phyloP scores from a whole-genome alignment of 1,140 invertebrate species.

The Bombus confusus region DNA sequence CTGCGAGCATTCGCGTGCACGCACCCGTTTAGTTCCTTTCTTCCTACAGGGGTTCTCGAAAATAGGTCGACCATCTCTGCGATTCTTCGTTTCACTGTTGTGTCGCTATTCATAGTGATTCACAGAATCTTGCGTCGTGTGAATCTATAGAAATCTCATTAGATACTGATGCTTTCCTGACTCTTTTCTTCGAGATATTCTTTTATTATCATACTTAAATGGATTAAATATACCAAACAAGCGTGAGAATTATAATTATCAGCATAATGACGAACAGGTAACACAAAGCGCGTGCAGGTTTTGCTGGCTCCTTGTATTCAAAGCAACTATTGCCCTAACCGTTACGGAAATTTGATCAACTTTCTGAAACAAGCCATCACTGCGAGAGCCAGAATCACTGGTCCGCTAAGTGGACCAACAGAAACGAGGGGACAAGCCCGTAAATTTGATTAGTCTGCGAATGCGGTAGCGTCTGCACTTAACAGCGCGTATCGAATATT shows the following conservation, averaged over 20 bases:
- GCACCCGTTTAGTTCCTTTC: not conserved
- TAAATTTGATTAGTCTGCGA: conserved; percentile 78
- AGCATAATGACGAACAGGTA: too few species aligned
- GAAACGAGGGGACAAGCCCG: conserved; percentile 66
- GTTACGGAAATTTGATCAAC: conserved; percentile 36
- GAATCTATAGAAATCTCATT: not conserved
- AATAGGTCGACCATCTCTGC: not conserved
- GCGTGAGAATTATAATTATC: too few species aligned
- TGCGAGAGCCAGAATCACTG: not conserved
- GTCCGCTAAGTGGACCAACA: conserved; percentile 72
- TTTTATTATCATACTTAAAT: too few species aligned
- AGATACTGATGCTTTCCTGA: too few species aligned
- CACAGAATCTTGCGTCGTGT: not conserved
- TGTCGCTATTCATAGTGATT: not conserved
- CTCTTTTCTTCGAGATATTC: too few species aligned
- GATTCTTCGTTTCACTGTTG: not conserved
- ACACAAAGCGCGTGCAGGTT: too few species aligned
- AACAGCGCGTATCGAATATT: conserved; percentile 46
- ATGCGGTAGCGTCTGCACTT: conserved; percentile 62
- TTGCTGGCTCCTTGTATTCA: too few species aligned
- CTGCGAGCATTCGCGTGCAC: conserved; percentile 23
- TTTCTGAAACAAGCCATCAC: conserved; percentile 32
- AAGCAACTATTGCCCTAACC: not conserved
- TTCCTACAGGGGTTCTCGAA: not conserved
- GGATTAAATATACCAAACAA: too few species aligned